phyloP scores from a whole-genome alignment of 2,113 vertebrate genomes.

The Elaphurus davidianus region DNA sequence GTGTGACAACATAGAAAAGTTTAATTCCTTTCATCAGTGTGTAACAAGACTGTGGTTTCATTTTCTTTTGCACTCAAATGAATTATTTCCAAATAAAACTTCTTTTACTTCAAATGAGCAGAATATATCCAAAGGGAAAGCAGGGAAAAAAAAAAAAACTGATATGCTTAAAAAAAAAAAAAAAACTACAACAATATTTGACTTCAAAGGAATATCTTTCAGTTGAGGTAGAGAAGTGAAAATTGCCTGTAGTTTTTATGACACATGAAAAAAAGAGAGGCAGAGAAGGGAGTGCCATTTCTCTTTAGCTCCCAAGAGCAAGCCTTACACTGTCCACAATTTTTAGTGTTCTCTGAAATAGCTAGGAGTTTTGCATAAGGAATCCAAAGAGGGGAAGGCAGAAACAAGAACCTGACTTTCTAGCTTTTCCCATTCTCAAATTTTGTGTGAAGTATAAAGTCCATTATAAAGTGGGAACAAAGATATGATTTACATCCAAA shows the following conservation, averaged over 20 bases:
- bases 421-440: neutral
- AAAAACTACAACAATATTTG: neutral
- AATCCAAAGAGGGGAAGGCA: neutral
- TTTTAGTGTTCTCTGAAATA: slow-evolving; percentile 2
- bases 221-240: slow-evolving; percentile 24
- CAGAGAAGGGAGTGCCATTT: neutral
- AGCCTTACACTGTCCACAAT: neutral
- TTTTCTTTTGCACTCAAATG: neutral
- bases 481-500: slow-evolving; percentile 51
- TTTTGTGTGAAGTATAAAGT: slow-evolving; percentile 26
- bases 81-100: slow-evolving; percentile 32
- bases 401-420: neutral
- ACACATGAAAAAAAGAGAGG: neutral
- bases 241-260: slow-evolving; percentile 26
- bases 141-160: neutral
- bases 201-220: slow-evolving; percentile 34
- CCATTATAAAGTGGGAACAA: slow-evolving; percentile 33
- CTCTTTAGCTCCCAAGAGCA: neutral
- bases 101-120: slow-evolving; percentile 23
- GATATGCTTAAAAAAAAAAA: neutral
- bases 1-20: neutral
- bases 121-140: slow-evolving; percentile 16
- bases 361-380: neutral
- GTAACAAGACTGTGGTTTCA: neutral
- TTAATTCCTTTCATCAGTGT: neutral